Percentiles rank a stretch among this genome's conserved stretches.
Conservation (phyloP, 2,797 vertebrate genomes). For the Channallabes apus region DNA sequence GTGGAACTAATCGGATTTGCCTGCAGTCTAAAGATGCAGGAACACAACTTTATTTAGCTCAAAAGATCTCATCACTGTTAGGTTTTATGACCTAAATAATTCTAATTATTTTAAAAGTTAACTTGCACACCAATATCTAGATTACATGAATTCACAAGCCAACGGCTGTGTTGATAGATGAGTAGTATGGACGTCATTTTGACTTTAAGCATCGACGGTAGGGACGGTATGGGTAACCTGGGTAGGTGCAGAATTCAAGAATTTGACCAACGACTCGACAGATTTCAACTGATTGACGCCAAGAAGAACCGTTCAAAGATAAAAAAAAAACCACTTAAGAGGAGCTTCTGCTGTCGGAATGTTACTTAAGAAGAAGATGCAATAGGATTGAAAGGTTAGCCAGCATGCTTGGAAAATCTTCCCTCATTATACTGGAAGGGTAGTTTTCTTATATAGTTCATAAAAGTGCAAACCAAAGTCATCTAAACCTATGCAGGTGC, state of each 20-base stretch:
- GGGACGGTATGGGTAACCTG: not conserved
- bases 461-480: not conserved
- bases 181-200: not conserved
- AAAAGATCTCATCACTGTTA: not conserved
- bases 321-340: not conserved
- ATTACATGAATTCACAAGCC: not conserved
- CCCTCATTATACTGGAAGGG: not conserved
- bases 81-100: not conserved
- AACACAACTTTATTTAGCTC: not conserved
- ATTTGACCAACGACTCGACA: not conserved
- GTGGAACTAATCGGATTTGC: too few species aligned
- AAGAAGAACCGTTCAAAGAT: not conserved
- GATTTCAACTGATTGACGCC: not conserved
- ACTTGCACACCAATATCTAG: not conserved
- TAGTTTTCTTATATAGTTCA: not conserved
- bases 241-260: not conserved
- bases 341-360: not conserved
- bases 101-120: not conserved
- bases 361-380: slow-evolving; percentile 1
- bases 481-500: not conserved
- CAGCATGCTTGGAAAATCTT: not conserved
- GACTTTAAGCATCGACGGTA: slow-evolving; percentile 23
- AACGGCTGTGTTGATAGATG: not conserved
- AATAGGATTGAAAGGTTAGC: not conserved
- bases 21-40: not conserved